These are phyloP conservation scores for Spinibarbus caldwelli DNA, from an alignment of 2,797 vertebrate genomes.

Conservation along the genomic window DNA sequence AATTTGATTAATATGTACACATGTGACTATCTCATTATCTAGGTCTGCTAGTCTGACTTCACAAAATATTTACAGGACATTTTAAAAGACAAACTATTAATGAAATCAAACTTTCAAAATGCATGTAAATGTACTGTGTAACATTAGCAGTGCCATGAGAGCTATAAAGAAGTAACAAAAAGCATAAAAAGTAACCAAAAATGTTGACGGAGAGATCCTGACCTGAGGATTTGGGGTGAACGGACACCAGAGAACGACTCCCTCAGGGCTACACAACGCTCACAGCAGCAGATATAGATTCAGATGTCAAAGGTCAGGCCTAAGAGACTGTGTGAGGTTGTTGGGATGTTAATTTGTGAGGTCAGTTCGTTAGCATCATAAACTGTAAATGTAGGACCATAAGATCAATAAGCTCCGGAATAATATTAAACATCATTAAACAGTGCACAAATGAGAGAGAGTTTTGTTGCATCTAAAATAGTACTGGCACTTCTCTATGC, in stretches of 20 bases:
- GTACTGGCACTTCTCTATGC: background rate
- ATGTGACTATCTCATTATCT: background rate
- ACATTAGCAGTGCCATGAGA: background rate
- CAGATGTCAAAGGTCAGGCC: constrained; percentile 36
- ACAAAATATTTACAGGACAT: background rate
- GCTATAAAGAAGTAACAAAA: constrained; percentile 1
- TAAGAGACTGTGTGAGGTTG: constrained; percentile 32
- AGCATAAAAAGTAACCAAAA: background rate
- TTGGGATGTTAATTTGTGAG: constrained; percentile 36
- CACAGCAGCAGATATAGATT: constrained; percentile 44
- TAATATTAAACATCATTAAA: background rate
- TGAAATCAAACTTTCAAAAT: background rate
- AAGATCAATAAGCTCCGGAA: background rate
- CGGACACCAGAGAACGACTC: constrained; percentile 36
- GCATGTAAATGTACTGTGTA: background rate
- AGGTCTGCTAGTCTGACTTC: background rate
- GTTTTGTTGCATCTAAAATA: background rate
- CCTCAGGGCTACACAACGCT: constrained; percentile 35
- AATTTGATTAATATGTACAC: background rate
- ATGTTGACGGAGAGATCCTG: background rate
- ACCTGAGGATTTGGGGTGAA: constrained; percentile 31
- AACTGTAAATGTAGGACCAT: constrained; percentile 14
- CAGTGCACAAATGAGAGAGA: background rate
- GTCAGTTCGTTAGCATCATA: constrained; percentile 19
- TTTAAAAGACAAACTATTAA: background rate